Evolutionary conservation across 2,113 vertebrate species (phyloP).

Genomic region (Rattus norvegicus): GRCr8 NC_086033.1:57147501-57148000

Average conservation of each 20-base stretch:
- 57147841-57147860: neutral
- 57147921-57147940: neutral
- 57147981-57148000: rapidly evolving
- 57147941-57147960: too few relatives aligned
- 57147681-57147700: neutral
- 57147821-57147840: constrained; percentile 12
- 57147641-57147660: neutral
- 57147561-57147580: neutral
- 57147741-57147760: neutral
- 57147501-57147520: neutral
- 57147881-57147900: neutral
- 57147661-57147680: too few relatives aligned
- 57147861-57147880: neutral
- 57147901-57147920: neutral
- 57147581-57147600: neutral
- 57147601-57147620: rapidly evolving
- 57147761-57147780: neutral
- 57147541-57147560: neutral
- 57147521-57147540: neutral
- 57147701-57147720: neutral
- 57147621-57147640: rapidly evolving
- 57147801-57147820: neutral
- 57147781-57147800: neutral
- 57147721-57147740: neutral
- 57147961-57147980: rapidly evolving